A percentile compares a stretch with the other conserved stretches of the same genome.
These are phyloP conservation scores for Epizoanthus scotinus DNA, from an alignment of 92 coral and sea anemone species.

Conservation along the genomic window DNA sequence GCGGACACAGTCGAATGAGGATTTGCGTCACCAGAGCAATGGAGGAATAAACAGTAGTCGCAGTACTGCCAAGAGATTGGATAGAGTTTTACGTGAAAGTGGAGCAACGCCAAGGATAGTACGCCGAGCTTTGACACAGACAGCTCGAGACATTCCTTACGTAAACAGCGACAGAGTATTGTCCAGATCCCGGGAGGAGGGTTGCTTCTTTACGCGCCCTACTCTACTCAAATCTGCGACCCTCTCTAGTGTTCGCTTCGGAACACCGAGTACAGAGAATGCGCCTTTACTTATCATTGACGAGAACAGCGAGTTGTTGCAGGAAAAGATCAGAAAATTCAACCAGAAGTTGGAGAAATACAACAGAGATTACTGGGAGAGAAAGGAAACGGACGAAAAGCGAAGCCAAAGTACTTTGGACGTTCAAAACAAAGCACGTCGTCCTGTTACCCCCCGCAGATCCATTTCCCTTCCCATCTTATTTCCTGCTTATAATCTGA, in stretches of 20 bases:
- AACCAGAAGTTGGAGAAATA: conserved; percentile 8
- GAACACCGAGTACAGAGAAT: background rate
- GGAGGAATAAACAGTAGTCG: background rate
- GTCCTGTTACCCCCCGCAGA: background rate
- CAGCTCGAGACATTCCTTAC: background rate
- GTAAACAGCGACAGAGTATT: background rate
- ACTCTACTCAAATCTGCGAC: background rate
- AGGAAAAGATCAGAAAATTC: conserved; percentile 20
- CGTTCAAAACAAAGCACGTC: background rate
- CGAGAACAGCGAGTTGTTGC: conserved; percentile 22
- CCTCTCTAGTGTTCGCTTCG: background rate
- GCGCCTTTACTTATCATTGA: background rate
- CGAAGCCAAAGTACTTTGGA: conserved; percentile 6
- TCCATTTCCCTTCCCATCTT: conserved; percentile 25
- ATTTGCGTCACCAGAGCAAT: background rate
- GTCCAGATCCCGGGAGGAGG: background rate
- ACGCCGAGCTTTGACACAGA: background rate
- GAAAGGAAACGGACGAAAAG: background rate
- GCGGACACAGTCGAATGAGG: background rate
- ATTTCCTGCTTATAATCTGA: conserved; percentile 12
- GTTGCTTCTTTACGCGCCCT: background rate
- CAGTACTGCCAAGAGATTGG: background rate
- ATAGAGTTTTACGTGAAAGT: background rate
- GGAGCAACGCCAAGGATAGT: conserved; percentile 5
- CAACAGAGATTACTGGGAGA: background rate